Evolutionary conservation across 92 coral and sea anemone species (phyloP), one percentile per base, ranked within the genome.

Genomic region (Galaxea fascicularis): DNA sequence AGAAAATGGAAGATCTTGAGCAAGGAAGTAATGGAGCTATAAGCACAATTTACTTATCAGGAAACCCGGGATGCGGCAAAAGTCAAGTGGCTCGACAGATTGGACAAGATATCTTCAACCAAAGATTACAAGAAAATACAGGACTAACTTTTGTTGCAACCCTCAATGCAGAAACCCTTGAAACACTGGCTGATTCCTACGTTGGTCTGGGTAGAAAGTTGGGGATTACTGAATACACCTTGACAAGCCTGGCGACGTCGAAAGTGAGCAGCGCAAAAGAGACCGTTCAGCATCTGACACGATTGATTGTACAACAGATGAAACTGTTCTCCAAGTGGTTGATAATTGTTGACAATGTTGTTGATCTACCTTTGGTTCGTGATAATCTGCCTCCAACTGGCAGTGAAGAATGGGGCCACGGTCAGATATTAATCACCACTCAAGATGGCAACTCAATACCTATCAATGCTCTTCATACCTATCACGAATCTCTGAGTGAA

Each of bases 81-180:
- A 58, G 65, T 58, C 65, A 58, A 22, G 6, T 58, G 0, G 65
- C 65, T 58, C 65, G 65, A 3, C 65, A 58, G 6, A 10, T 58
- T 6, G 65, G 65, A 14, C 65, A 58, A 10, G 65, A 58, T 18
- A 0, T 58, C 3, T 58, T 20, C 22, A 25, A 58, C 29, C 3
- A 0, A 58, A 58, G 65, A 0, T 22, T 11, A 22, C 65, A 25
- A 0, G 13, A 58, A 20, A 22, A 18, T 22, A 11, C n/a, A 58
- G 65, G 65, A 8, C 29, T 58, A 18, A 58, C 65, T 18, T 58
- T 58, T 58, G 65, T 58, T 17, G 27, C 65, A 58, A 58, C 65
- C 10, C 27, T 58, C 26, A 58, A 58, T 58, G 65, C 65, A 58
- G 65, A 58, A 58, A 58, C 29, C 65, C 65, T 58, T 18, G 65